Percentiles rank a stretch among this genome's conserved stretches.
phyloP scores from a whole-genome alignment of 1,140 invertebrate genomes.

The Zophobas morio region DNA sequence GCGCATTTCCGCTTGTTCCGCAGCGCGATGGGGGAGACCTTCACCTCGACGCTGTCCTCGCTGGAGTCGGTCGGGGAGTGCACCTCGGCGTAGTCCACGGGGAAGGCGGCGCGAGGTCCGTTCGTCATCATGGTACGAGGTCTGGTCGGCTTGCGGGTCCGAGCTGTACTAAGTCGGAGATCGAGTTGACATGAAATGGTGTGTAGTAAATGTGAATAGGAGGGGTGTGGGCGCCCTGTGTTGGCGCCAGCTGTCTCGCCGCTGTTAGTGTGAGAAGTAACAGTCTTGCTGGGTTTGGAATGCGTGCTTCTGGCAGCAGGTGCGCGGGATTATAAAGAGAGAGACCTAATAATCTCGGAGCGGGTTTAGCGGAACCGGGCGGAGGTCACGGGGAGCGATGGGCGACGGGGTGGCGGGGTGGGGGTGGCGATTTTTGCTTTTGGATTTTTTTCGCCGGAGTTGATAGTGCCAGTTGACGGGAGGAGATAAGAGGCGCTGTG shows the following conservation, averaged over 20 bases:
- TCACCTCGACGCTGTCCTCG: slow-evolving; percentile 82
- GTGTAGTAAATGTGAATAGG: slow-evolving; percentile 57
- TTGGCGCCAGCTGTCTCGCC: slow-evolving; percentile 58
- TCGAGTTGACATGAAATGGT: slow-evolving; percentile 60
- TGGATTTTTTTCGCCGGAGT: too few relatives aligned
- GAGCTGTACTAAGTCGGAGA: slow-evolving; percentile 67
- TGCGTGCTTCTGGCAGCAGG: slow-evolving; percentile 56
- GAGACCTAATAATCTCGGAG: slow-evolving; percentile 32
- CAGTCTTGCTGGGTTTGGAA: slow-evolving; percentile 58
- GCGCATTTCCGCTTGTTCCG: slow-evolving; percentile 77
- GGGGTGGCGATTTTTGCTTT: too few relatives aligned
- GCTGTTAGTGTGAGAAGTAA: slow-evolving; percentile 56
- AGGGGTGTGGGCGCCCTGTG: slow-evolving; percentile 58
- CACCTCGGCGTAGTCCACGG: slow-evolving; percentile 73
- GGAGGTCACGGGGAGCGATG: slow-evolving; percentile 2
- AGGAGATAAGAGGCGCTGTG: too few relatives aligned
- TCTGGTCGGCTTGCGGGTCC: slow-evolving; percentile 20
- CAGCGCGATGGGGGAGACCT: slow-evolving; percentile 75
- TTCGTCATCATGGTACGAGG: slow-evolving; percentile 28
- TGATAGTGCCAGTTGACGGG: too few relatives aligned
- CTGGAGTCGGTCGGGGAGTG: slow-evolving; percentile 73
- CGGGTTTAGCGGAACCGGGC: slow-evolving; percentile 36
- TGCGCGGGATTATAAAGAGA: slow-evolving; percentile 47
- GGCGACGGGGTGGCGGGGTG: too few relatives aligned
- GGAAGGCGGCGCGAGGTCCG: slow-evolving; percentile 64